These are phyloP conservation scores for Megaleporinus macrocephalus DNA, from an alignment of 2,113 vertebrate genomes.

Conservation along the genomic window DNA sequence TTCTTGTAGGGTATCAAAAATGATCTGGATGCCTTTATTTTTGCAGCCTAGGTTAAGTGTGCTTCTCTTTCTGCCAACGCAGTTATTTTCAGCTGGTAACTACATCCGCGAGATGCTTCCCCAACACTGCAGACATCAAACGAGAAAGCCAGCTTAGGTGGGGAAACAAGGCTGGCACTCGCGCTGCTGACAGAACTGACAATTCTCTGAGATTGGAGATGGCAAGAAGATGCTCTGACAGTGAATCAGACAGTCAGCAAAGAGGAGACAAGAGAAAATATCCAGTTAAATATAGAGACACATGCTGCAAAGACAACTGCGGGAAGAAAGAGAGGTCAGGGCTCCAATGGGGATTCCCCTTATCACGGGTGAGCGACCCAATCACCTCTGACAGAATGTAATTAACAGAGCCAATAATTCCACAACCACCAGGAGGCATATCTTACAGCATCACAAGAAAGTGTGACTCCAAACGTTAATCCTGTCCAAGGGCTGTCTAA, in stretches of 20 bases:
- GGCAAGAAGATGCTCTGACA: not conserved
- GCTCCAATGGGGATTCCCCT: not conserved
- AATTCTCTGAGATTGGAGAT: not conserved
- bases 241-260: not conserved
- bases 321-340: not conserved
- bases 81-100: no score
- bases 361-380: not conserved
- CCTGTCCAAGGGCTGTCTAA: not conserved
- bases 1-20: no score
- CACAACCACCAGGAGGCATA: not conserved
- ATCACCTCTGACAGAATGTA: not conserved
- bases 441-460: not conserved
- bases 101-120: no score
- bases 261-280: not conserved
- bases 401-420: not conserved
- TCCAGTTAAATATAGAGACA: not conserved
- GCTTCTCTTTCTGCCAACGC: no score
- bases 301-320: not conserved
- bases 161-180: no score
- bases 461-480: not conserved
- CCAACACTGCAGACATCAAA: conserved; percentile 1
- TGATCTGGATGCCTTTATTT: no score
- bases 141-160: no score
- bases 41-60: not conserved
- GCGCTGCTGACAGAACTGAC: not conserved